Conservation (phyloP, 2,113 vertebrate species). For the Cyanoramphus novaezelandiae region DNA sequence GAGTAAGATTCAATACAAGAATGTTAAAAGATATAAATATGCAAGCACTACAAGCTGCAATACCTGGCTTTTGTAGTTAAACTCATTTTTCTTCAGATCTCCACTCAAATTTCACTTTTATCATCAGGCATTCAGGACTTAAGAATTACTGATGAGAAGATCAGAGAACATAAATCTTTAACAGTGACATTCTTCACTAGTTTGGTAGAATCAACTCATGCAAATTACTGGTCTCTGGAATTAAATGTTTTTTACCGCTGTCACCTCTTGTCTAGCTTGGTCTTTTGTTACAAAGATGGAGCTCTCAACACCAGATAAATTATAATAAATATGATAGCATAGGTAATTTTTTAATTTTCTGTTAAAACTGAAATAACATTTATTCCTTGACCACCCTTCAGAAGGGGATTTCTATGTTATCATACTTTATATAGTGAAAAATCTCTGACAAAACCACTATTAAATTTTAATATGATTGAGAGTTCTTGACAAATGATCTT, state of each 20-base stretch:
- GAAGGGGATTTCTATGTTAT: neutral
- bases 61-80: slow-evolving; percentile 9
- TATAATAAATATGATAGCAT: neutral
- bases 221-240: neutral
- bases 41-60: slow-evolving; percentile 3
- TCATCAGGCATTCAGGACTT: slow-evolving; percentile 6
- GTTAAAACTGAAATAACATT: neutral
- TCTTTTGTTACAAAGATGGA: neutral
- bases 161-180: slow-evolving; percentile 35
- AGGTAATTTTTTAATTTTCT: neutral
- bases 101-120: slow-evolving; percentile 21
- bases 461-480: neutral
- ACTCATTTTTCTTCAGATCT: slow-evolving; percentile 17
- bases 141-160: slow-evolving; percentile 6
- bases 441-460: neutral
- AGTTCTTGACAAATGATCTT: neutral
- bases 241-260: neutral
- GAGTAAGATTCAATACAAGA: neutral
- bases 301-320: neutral
- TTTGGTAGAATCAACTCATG: neutral
- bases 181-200: neutral
- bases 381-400: neutral
- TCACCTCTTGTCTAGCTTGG: neutral
- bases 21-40: slow-evolving; percentile 8
- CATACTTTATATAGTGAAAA: neutral